phyloP scores from a whole-genome alignment of 2,113 vertebrate species.

The Clinocottus analis region DNA sequence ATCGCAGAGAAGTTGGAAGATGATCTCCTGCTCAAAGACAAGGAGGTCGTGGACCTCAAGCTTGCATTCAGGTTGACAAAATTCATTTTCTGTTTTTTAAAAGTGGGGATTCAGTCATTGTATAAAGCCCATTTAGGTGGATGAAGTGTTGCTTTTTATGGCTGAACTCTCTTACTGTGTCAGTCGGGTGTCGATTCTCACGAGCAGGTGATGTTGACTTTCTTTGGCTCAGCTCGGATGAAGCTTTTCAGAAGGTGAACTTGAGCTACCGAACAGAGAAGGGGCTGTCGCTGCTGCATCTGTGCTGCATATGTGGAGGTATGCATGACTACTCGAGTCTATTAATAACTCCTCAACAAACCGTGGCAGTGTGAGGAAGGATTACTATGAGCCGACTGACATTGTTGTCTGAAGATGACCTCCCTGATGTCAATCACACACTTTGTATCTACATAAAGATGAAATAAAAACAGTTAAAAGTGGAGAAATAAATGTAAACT shows the following conservation, averaged over 20 bases:
- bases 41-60: slow-evolving; percentile 86
- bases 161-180: neutral
- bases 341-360: slow-evolving; percentile 72
- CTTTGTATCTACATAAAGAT: neutral
- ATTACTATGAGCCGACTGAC: slow-evolving; percentile 41
- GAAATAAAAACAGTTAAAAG: neutral
- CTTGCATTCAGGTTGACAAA: slow-evolving; percentile 90
- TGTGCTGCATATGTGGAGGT: slow-evolving; percentile 93
- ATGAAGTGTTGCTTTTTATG: neutral
- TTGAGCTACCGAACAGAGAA: slow-evolving; percentile 91
- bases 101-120: neutral
- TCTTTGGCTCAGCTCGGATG: slow-evolving; percentile 88
- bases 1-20: slow-evolving; percentile 89
- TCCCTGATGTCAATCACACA: slow-evolving; percentile 1
- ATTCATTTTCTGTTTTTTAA: slow-evolving; percentile 16
- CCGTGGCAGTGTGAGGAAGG: slow-evolving; percentile 38
- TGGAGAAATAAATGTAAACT: neutral
- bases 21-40: slow-evolving; percentile 90
- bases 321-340: slow-evolving; percentile 67
- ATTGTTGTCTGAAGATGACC: slow-evolving; percentile 41
- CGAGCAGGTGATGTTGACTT: slow-evolving; percentile 26
- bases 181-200: slow-evolving; percentile 13
- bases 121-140: neutral
- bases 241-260: slow-evolving; percentile 95
- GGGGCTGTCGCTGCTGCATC: slow-evolving; percentile 93